phyloP scores from a whole-genome alignment of 2,888 invertebrate species.

The Leptopterna dolabrata region DNA sequence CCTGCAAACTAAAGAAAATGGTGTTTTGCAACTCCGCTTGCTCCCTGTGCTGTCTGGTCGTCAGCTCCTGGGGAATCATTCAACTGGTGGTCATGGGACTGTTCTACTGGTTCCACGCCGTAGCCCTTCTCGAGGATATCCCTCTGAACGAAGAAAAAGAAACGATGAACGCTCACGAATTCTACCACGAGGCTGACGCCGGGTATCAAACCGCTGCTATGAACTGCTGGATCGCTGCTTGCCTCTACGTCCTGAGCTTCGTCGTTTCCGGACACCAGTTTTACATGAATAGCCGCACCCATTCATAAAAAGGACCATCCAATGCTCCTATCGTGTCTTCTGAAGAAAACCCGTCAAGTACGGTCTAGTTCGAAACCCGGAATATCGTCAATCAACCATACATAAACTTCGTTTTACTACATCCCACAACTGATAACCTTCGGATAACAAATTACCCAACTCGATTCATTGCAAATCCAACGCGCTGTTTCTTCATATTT shows the following conservation, averaged over 20 bases:
- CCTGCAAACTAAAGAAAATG: conserved; percentile 67
- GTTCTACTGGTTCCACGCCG: conserved; percentile 86
- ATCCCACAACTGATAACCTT: neutral
- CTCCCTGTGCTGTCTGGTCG: conserved; percentile 88
- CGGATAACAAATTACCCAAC: neutral
- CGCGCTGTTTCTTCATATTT: no score
- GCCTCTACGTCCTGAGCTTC: conserved; percentile 87
- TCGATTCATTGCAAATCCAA: neutral
- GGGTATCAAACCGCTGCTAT: conserved; percentile 85
- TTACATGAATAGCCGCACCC: conserved; percentile 68
- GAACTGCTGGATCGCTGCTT: conserved; percentile 96
- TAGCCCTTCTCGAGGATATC: conserved; percentile 90
- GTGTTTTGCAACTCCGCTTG: conserved; percentile 91
- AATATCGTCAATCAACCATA: neutral
- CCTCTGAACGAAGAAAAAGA: conserved; percentile 70
- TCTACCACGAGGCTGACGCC: conserved; percentile 76
- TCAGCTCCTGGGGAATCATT: conserved; percentile 94
- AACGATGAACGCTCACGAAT: conserved; percentile 66
- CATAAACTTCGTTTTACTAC: neutral
- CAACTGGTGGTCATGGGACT: conserved; percentile 95
- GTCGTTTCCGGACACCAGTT: conserved; percentile 90
- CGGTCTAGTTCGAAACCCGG: neutral
- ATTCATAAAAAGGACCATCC: neutral
- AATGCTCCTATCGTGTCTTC: neutral
- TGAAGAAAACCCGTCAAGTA: neutral